Percentiles rank a stretch among this genome's conserved stretches.
phyloP scores from a whole-genome alignment of 2,113 vertebrate genomes.

The Aleadryas rufinucha region DNA sequence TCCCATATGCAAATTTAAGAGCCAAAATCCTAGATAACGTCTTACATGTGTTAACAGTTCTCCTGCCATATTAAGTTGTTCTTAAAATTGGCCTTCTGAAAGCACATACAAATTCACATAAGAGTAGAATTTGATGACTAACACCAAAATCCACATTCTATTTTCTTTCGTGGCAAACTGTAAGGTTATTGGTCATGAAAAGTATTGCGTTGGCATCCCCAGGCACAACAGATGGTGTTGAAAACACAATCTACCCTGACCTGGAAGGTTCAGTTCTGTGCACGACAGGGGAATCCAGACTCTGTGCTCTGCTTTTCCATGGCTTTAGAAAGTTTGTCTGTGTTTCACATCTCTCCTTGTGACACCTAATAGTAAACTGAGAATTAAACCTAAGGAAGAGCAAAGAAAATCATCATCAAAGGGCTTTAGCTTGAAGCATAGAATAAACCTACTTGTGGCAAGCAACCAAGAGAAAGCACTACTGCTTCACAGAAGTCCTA shows the following conservation, averaged over 20 bases:
- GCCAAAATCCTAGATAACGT: neutral
- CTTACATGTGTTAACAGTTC: neutral
- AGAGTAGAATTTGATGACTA: neutral
- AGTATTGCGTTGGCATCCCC: neutral
- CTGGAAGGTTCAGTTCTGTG: neutral
- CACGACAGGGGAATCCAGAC: neutral
- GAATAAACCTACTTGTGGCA: neutral
- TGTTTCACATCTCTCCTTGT: neutral
- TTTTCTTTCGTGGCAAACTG: neutral
- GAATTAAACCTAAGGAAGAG: neutral
- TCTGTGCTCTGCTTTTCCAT: neutral
- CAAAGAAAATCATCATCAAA: neutral
- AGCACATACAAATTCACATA: neutral
- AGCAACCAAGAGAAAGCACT: neutral
- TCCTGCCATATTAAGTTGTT: neutral
- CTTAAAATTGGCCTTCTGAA: neutral
- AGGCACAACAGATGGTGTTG: constrained; percentile 10
- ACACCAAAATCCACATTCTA: neutral
- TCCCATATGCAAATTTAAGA: neutral
- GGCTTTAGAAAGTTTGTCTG: neutral
- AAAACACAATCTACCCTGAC: constrained; percentile 3
- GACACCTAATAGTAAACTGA: neutral
- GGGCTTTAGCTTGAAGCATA: neutral
- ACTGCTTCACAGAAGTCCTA: neutral
- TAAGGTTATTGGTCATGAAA: neutral